Conservation (phyloP, 1,140 invertebrate species). For the Panonychus citri region DNA sequence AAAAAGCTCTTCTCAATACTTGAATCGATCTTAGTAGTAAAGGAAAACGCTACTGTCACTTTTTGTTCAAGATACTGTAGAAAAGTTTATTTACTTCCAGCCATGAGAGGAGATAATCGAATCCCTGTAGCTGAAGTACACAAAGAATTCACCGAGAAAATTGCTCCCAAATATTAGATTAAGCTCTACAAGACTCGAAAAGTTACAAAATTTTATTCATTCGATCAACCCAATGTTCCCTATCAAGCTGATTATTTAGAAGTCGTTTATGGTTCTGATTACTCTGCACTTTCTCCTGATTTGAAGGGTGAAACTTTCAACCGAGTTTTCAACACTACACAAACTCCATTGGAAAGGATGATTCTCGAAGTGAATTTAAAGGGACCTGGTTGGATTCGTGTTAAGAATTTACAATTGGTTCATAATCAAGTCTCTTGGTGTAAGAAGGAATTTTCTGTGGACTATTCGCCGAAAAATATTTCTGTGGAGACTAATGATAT, state of each 20-base stretch:
- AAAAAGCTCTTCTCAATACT: too few species aligned
- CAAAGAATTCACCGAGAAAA: constrained; percentile 51
- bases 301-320: constrained; percentile 48
- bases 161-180: constrained; percentile 44
- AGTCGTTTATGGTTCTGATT: constrained; percentile 28
- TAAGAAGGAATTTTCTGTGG: constrained; percentile 43
- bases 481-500: constrained; percentile 11
- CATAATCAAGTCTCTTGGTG: constrained; percentile 54
- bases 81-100: constrained; percentile 45
- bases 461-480: neutral
- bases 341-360: constrained; percentile 62
- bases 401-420: constrained; percentile 39
- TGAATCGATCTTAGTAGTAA: too few species aligned
- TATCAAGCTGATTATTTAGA: constrained; percentile 67
- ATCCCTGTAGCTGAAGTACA: constrained; percentile 53
- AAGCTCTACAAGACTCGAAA: constrained; percentile 5
- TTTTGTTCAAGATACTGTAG: too few species aligned
- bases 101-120: constrained; percentile 8
- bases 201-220: constrained; percentile 52
- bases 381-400: constrained; percentile 80
- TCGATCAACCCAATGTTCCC: constrained; percentile 55
- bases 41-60: too few species aligned
- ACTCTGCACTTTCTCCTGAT: constrained; percentile 20
- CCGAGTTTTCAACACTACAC: constrained; percentile 64
- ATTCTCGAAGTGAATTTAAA: constrained; percentile 73